Evolutionary conservation across 2,113 vertebrate species (phyloP).

Genomic region (Merops nubicus): DNA sequence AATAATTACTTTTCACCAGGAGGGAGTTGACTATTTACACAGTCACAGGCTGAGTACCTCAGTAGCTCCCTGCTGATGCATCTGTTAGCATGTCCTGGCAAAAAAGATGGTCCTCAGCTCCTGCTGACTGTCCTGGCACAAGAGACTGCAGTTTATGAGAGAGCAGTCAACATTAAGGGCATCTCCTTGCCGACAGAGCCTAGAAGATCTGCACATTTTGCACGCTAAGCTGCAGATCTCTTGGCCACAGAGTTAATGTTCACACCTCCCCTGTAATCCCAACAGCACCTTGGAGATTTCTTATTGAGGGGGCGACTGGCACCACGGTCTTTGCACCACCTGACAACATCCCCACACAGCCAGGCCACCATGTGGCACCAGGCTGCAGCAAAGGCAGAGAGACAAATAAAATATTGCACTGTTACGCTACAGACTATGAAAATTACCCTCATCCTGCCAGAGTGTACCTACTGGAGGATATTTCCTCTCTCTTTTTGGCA

Average conservation of each 20-base stretch:
- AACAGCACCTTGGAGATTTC: background rate
- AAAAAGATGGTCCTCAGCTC: background rate
- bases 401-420: background rate
- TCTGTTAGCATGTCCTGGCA: background rate
- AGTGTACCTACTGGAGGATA: background rate
- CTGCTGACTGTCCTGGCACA: background rate
- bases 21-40: background rate
- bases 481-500: background rate
- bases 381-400: background rate
- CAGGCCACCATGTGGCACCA: fast-evolving
- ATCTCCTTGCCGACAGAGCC: background rate
- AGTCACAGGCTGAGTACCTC: background rate
- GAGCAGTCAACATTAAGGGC: background rate
- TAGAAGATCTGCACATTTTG: background rate
- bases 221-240: background rate
- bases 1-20: background rate
- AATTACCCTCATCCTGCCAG: background rate
- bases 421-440: background rate
- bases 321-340: background rate
- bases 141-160: background rate
- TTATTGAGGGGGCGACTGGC: background rate
- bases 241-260: background rate
- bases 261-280: background rate
- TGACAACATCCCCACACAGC: background rate
- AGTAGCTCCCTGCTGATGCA: background rate